Evolutionary conservation across 2,113 vertebrate species (phyloP).

Genomic region (Clinocottus analis): DNA sequence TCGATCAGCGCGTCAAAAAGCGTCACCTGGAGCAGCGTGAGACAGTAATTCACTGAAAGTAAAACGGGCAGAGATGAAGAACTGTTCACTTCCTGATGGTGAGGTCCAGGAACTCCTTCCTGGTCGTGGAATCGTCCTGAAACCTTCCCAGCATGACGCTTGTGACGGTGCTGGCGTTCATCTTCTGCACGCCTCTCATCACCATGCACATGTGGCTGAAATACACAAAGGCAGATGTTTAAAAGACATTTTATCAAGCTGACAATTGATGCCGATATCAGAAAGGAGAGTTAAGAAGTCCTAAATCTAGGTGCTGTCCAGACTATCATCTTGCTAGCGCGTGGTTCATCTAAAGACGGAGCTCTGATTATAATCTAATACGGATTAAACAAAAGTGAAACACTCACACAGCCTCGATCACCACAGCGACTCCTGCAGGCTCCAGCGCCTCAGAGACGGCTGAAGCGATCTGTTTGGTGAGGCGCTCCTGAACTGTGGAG

Average conservation of each 20-base stretch:
- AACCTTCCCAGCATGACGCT: constrained; percentile 76
- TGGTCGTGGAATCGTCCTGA: constrained; percentile 73
- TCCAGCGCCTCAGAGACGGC: constrained; percentile 77
- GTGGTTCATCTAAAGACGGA: not conserved
- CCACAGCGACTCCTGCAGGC: constrained; percentile 70
- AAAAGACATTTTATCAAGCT: not conserved
- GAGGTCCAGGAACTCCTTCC: constrained; percentile 74
- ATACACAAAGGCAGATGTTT: not conserved
- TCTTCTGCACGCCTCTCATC: constrained; percentile 80
- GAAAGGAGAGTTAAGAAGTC: not conserved
- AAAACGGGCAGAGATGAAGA: not conserved
- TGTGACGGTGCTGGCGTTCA: constrained; percentile 71
- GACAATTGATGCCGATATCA: not conserved
- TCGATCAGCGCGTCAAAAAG: not conserved
- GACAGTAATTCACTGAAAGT: not conserved
- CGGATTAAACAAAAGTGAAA: not conserved
- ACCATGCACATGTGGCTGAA: constrained; percentile 76
- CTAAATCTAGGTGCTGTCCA: not conserved
- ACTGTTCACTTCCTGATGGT: constrained; percentile 59
- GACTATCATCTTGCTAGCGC: not conserved
- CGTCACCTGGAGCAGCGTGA: not conserved
- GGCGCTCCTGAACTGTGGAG: constrained; percentile 77
- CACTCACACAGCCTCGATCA: constrained; percentile 76
- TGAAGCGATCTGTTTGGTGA: constrained; percentile 78
- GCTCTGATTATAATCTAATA: not conserved